phyloP scores from a whole-genome alignment of 2,113 vertebrate species.

The Herpetotheres cachinnans region DNA sequence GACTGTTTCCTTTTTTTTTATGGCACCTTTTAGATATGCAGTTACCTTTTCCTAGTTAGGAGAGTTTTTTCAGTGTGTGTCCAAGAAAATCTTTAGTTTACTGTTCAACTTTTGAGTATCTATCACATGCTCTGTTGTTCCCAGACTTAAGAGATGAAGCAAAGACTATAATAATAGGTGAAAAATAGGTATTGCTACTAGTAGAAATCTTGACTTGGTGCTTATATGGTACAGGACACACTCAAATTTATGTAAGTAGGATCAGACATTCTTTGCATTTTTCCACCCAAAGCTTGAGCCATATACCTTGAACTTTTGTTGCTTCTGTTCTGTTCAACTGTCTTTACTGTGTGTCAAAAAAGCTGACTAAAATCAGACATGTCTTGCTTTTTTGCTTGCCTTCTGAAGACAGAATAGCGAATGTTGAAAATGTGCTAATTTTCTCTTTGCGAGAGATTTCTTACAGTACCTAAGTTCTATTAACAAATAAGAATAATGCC shows the following conservation, averaged over 20 bases:
- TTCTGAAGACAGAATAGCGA: background rate
- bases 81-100: background rate
- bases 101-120: background rate
- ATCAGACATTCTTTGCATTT: slow-evolving; percentile 16
- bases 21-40: background rate
- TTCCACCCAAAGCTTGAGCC: background rate
- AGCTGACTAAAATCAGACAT: background rate
- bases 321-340: background rate
- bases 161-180: background rate
- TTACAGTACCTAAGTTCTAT: background rate
- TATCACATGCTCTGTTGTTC: background rate
- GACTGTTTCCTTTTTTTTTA: background rate
- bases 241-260: background rate
- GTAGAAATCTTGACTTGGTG: background rate
- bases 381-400: background rate
- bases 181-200: background rate
- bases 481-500: slow-evolving; percentile 1
- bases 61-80: background rate
- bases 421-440: background rate
- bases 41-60: background rate
- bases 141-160: background rate
- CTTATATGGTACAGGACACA: background rate
- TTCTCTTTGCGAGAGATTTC: background rate
- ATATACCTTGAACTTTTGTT: background rate
- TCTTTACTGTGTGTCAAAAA: background rate